Percentiles rank a stretch among this genome's conserved stretches.
Conservation (phyloP, 2,113 vertebrate genomes). For the Elanus axillaris region DNA sequence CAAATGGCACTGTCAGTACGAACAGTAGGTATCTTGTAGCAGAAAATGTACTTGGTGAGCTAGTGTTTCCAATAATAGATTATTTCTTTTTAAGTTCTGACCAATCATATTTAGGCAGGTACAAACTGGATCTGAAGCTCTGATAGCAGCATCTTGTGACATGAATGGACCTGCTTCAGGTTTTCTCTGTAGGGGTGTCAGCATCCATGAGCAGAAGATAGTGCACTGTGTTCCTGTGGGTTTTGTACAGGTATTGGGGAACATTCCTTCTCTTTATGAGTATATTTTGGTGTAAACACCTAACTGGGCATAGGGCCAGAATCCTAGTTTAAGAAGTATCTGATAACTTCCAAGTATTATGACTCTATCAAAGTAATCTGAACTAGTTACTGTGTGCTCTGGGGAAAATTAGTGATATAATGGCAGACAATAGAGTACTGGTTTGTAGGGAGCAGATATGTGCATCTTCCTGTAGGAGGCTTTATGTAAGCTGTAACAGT, state of each 20-base stretch:
- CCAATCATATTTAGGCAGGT: background rate
- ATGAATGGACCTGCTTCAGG: background rate
- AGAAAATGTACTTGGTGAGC: background rate
- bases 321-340: background rate
- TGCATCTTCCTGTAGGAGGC: background rate
- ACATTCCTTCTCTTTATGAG: background rate
- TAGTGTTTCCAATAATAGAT: background rate
- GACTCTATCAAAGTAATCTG: background rate
- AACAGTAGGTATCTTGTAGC: conserved; percentile 70
- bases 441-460: background rate
- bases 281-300: background rate
- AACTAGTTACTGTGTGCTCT: background rate
- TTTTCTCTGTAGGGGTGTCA: background rate
- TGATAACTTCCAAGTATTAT: background rate
- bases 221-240: background rate
- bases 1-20: conserved; percentile 72
- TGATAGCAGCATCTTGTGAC: background rate
- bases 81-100: background rate
- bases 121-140: background rate
- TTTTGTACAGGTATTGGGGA: background rate
- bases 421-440: background rate
- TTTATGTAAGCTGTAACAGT: background rate
- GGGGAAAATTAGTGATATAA: background rate
- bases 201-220: background rate
- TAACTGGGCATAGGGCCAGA: background rate